phyloP scores from a whole-genome alignment of 2,113 vertebrate genomes.

The Aptenodytes patagonicus region DNA sequence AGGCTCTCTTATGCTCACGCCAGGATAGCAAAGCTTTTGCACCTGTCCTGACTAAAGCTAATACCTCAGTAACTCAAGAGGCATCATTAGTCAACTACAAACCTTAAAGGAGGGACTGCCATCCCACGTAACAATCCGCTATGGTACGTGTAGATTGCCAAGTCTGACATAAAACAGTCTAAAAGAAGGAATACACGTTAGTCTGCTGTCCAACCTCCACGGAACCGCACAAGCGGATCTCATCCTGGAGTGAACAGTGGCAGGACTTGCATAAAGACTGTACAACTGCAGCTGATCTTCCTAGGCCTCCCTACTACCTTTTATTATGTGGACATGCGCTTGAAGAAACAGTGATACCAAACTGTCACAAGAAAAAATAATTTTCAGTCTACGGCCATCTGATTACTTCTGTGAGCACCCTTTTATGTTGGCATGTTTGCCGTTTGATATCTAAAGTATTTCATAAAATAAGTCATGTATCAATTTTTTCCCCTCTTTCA shows the following conservation, averaged over 20 bases:
- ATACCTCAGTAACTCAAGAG: not conserved
- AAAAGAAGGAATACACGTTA: not conserved
- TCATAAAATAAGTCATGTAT: not conserved
- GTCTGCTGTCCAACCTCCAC: not conserved
- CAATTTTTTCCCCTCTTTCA: not conserved
- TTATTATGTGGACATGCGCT: fast-evolving
- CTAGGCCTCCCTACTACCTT: not conserved
- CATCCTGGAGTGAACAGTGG: not conserved
- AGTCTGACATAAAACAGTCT: not conserved
- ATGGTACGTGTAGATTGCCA: fast-evolving
- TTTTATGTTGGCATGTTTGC: not conserved
- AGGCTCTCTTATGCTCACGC: not conserved
- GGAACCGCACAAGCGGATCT: not conserved
- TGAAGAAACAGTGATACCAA: not conserved
- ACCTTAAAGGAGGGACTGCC: not conserved
- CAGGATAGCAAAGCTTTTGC: not conserved
- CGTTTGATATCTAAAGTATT: not conserved
- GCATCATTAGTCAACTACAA: not conserved
- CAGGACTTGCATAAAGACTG: not conserved
- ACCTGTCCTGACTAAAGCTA: not conserved
- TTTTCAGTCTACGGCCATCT: not conserved
- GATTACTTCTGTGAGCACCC: not conserved
- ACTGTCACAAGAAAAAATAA: not conserved
- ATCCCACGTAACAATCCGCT: fast-evolving
- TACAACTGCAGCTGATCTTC: not conserved